Base-by-base conservation (phyloP, 2,113 vertebrate species). In the Hirundichthys speculiger region DNA sequence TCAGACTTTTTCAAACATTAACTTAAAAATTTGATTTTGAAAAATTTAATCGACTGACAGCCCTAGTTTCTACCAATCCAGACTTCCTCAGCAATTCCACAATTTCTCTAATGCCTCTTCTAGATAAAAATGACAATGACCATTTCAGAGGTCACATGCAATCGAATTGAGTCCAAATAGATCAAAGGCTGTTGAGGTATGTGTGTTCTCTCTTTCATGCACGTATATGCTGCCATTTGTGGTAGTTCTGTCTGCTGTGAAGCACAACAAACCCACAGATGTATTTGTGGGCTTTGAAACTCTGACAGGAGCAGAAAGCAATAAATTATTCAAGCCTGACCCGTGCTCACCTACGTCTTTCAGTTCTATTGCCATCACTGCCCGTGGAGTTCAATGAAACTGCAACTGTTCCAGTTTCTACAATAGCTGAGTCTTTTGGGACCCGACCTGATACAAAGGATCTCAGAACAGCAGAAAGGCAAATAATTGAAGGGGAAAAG, bases 101-200 rank as follows among this genome's bases (percentile, higher is more conserved):
- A 1, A 34, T 34, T 4, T 7, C 3, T n/a, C n/a, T n/a, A n/a
- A n/a, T n/a, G n/a, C n/a, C n/a, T n/a, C 82, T 77, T 88, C 82
- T 85, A 15, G 82, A 82, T 54, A 55, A 88, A 46, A 82, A 78
- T 19, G 50, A 65, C 22, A 82, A 78, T 19, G 50, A 65, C 22
- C 69, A 69, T 76, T 59, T 64, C 40, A 64, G 58, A 78, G 58
- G 57, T 77, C 64, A 56, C 25, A 63, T 54, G 25, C 34, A 73
- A 78, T 84, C 61, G 11, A 64, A 85, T 84, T 51, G 79, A 6
- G 11, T 42, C 61, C 63, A 50, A 4, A 59, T 13, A 58, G 60
- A 82, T 66, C 13, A 62, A 74, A 63, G 54, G 34, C 45, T 67
- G 59, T 25, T 58, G 42, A 52, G 30, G 20, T 42, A 68, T n/a